A percentile compares a stretch with the other conserved stretches of the same genome.
phyloP scores from a whole-genome alignment of 2,888 invertebrate genomes.

The Encarsia formosa region DNA sequence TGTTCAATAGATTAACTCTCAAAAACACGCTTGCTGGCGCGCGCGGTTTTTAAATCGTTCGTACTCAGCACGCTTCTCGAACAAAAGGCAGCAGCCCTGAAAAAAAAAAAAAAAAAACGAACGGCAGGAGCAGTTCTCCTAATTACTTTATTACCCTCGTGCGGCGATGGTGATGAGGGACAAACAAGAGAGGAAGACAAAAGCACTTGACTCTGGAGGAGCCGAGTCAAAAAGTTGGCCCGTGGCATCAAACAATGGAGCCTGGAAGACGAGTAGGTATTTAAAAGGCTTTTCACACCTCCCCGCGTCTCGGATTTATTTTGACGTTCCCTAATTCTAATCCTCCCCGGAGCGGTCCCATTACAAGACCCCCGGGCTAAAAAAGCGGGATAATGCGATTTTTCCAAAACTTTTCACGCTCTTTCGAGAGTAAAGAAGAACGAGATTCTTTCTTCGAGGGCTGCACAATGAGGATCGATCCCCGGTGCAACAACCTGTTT shows the following conservation, averaged over 20 bases:
- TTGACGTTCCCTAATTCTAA: slow-evolving; percentile 21
- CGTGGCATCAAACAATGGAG: slow-evolving; percentile 1
- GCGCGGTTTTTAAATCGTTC: no score
- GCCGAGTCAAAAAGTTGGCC: not conserved
- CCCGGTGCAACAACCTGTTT: slow-evolving; percentile 33
- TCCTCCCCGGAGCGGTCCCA: not conserved
- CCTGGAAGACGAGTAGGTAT: slow-evolving; percentile 2
- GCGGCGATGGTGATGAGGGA: no score
- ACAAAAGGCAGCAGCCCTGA: not conserved
- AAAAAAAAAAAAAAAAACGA: not conserved
- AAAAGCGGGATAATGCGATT: slow-evolving; percentile 24
- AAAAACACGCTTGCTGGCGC: no score
- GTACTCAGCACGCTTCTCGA: no score
- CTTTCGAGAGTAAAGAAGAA: no score
- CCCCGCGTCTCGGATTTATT: slow-evolving; percentile 8
- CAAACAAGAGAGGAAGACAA: no score
- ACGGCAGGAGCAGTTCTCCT: not conserved
- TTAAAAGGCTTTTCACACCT: slow-evolving; percentile 8
- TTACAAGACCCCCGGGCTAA: slow-evolving; percentile 1
- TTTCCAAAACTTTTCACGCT: slow-evolving; percentile 21
- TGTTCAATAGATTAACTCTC: no score
- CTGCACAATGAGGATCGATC: slow-evolving; percentile 31
- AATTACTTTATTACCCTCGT: slow-evolving; percentile 7
- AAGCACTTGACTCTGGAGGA: no score
- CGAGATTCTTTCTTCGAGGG: no score